Base-by-base conservation (phyloP, 2,797 vertebrate genomes). In the Helostoma temminkii region DNA sequence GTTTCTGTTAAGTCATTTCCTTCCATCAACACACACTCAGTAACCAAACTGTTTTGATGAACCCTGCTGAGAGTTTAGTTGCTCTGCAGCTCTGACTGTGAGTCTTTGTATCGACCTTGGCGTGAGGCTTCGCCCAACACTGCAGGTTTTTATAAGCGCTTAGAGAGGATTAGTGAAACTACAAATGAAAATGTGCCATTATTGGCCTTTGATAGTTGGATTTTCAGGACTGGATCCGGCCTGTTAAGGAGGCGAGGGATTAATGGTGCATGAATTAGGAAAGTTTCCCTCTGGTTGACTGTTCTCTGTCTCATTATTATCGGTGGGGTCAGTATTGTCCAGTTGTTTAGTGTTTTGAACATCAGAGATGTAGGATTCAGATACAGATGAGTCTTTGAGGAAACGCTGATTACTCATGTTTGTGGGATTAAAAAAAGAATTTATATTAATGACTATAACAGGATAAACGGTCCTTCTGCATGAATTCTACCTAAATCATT, bases 121-220 rank as follows among this genome's bases (percentile, higher is more conserved):
- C 22, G 3, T 9, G 0, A 63, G 30, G 25, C 66, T 12, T 67
- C 14, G 74, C 59, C 76, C 54, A 78, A 43, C 42, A 52, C 55
- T 47, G 77, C 71, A 49, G 74, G 66, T 59, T 67, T 59, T 71
- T 24, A 0, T 60, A 6, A 24, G 15, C 18, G 57, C 74, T 80
- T 8, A 83, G 58, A 48, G 67, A 62, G 69, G 78, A 87, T 87
- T 81, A 83, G 57, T 37, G 30, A 10, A 68, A 70, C 53, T 57
- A 63, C 76, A 76, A 66, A 74, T 76, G 79, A 63, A 81, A 80
- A 71, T 57, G 72, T 70, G 45, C 58, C 64, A 34, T 81, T 73
- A 75, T 76, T 74, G 72, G 72, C 55, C 84, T 88, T 61, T 81
- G 74, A 82, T 72, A 43, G 62, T 16, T 45, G 67, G 41, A 28